Percentiles rank a stretch among this genome's conserved stretches.
Conservation (phyloP, 2,888 invertebrate genomes). For the Amphipyra berbera region DNA sequence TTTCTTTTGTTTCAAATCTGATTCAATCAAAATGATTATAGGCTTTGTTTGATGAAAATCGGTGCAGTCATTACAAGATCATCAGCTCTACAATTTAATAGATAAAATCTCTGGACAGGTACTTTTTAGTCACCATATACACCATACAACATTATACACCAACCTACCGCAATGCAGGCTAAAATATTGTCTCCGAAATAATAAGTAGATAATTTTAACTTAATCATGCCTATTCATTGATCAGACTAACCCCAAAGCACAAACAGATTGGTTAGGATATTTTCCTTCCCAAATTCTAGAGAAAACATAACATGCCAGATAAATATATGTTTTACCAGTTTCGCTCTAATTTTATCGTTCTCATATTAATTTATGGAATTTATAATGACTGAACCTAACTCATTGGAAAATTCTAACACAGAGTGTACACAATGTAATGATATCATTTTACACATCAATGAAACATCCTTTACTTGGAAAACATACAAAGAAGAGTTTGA, state of each 20-base stretch:
- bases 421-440: conserved; percentile 16
- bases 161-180: too few species aligned
- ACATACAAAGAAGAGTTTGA: conserved; percentile 40
- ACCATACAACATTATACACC: too few species aligned
- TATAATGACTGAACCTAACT: conserved; percentile 36
- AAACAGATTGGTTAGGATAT: background rate
- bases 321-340: conserved; percentile 14
- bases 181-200: too few species aligned
- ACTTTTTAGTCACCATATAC: too few species aligned
- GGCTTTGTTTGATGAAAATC: too few species aligned
- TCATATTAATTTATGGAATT: conserved; percentile 50
- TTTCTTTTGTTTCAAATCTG: too few species aligned
- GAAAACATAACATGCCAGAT: conserved; percentile 2
- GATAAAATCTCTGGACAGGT: too few species aligned
- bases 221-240: too few species aligned
- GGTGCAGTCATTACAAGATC: too few species aligned
- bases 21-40: too few species aligned
- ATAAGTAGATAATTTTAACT: too few species aligned
- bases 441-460: conserved; percentile 40
- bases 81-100: too few species aligned
- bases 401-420: conserved; percentile 24
- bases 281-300: conserved; percentile 2
- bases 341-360: conserved; percentile 11
- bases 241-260: background rate
- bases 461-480: conserved; percentile 22